Percentiles rank a stretch among this genome's conserved stretches.
These are phyloP conservation scores for Drosophila paramelanica DNA, from an alignment of 2,888 invertebrate genomes.

Conservation along the genomic window DNA sequence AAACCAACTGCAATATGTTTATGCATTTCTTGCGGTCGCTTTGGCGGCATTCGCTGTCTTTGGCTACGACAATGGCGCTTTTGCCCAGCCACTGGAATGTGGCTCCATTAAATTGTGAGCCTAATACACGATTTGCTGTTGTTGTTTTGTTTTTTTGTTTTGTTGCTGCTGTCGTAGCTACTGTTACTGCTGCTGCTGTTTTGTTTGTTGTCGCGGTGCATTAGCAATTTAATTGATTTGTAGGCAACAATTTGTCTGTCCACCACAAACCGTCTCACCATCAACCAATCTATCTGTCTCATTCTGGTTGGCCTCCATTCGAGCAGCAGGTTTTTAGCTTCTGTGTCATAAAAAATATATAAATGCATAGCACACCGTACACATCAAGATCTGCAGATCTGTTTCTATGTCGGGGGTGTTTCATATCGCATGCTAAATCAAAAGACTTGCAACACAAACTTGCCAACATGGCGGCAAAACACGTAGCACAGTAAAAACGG, in stretches of 20 bases:
- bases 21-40: constrained; percentile 73
- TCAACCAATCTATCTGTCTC: neutral
- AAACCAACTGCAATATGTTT: constrained; percentile 67
- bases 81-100: constrained; percentile 61
- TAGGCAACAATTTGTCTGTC: constrained; percentile 78
- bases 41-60: constrained; percentile 59
- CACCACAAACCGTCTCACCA: constrained; percentile 37
- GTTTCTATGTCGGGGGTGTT: constrained; percentile 44
- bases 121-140: constrained; percentile 70
- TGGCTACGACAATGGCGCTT: constrained; percentile 62
- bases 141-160: constrained; percentile 21
- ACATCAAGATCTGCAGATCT: constrained; percentile 38
- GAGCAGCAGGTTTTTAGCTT: constrained; percentile 33
- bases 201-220: constrained; percentile 65
- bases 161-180: constrained; percentile 25
- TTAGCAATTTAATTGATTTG: constrained; percentile 76
- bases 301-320: constrained; percentile 45
- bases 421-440: constrained; percentile 39
- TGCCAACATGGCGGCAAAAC: constrained; percentile 40
- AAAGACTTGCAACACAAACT: constrained; percentile 25
- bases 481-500: constrained; percentile 7
- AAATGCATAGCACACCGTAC: constrained; percentile 29
- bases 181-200: constrained; percentile 39
- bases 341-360: constrained; percentile 30
- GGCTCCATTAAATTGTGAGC: constrained; percentile 77